Evolutionary conservation across 2,113 vertebrate species (phyloP), one percentile per base, ranked within the genome.

Genomic region (Myanophis thanlyinensis): DNA sequence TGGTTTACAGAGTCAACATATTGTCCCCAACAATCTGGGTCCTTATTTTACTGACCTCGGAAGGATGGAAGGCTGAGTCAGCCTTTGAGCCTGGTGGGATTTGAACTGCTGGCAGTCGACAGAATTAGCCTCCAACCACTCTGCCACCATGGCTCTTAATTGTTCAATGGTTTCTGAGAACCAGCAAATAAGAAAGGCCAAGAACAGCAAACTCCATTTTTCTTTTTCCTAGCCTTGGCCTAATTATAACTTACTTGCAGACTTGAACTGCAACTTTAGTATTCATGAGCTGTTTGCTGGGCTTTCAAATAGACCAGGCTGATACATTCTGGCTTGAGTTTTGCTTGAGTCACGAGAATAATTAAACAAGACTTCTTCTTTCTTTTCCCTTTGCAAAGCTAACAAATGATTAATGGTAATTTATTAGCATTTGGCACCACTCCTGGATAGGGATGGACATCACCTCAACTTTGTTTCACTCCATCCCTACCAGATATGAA

Each of bases 211-310:
- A 95, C 95, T 94, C 93, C 93, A 94, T 53, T 95, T 95, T 95
- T 93, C 96, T n/a, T 96, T 96, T 97, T 93, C 88, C 93, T 94
- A 92, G 93, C 95, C 95, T 95, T 93, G 85, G 86, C 86, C 95
- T 96, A 95, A 96, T 96, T 96, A 94, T 94, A 94, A 93, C 62
- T 95, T 93, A 96, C 96, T 95, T 95, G 5, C 90, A 87, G 95
- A 95, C 95, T 93, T 27, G 94, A 90, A 67, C 87, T 85, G 30
- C 49, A 47, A 88, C 90, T 93, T 97, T 96, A 95, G 94, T 91
- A 97, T 96, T 96, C 96, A 91, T 93, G 90, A 92, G 85, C 87
- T 93, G 90, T 95, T 94, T 92, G 92, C 94, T 87, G 93, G 94
- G 93, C 89, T 87, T 93, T 87, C 93, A 56, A 93, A 93, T 12